phyloP scores from a whole-genome alignment of 2,797 vertebrate species.

The Lindbergichthys nudifrons region DNA sequence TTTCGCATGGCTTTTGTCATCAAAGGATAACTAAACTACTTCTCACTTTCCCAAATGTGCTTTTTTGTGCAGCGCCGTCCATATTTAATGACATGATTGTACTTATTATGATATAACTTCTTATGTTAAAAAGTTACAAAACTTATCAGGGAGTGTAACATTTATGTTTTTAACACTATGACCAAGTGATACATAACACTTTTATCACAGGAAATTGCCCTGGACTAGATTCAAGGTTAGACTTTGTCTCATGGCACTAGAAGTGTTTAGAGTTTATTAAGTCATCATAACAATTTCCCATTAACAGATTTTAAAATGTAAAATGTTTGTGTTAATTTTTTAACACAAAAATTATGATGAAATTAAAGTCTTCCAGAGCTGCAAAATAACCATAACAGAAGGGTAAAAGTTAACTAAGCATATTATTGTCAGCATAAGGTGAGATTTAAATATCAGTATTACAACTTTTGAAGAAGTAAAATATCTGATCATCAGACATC shows the following conservation, averaged over 20 bases:
- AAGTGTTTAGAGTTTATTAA: neutral
- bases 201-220: neutral
- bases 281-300: neutral
- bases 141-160: slow-evolving; percentile 11
- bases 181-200: neutral
- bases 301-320: neutral
- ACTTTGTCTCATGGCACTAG: slow-evolving; percentile 1
- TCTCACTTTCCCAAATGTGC: slow-evolving; percentile 9
- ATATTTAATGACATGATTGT: neutral
- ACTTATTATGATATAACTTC: neutral
- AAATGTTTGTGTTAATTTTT: too few relatives aligned
- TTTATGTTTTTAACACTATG: slow-evolving; percentile 12
- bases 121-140: neutral
- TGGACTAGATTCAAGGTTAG: slow-evolving; percentile 2
- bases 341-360: neutral
- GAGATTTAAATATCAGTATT: neutral
- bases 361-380: neutral
- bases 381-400: neutral
- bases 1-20: slow-evolving; percentile 30
- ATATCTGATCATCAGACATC: too few relatives aligned
- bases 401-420: neutral
- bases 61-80: neutral
- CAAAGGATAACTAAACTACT: slow-evolving; percentile 8
- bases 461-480: neutral
- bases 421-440: slow-evolving; percentile 9